phyloP scores from a whole-genome alignment of 2,797 vertebrate genomes.

The Anguilla marmorata region DNA sequence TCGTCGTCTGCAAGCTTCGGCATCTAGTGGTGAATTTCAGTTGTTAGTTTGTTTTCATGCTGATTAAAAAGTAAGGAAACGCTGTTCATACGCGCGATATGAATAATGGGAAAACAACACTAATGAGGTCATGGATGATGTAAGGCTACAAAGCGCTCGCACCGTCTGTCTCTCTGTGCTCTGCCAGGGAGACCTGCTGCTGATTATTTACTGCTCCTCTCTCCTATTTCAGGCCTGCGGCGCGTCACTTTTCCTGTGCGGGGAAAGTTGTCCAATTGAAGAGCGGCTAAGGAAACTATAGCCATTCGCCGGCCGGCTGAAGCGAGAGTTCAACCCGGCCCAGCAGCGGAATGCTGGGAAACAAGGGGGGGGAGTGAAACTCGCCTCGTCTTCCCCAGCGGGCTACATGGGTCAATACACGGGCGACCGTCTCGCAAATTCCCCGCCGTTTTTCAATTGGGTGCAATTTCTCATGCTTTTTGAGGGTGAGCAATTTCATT shows the following conservation, averaged over 20 bases:
- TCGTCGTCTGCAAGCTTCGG: not conserved
- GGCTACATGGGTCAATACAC: not conserved
- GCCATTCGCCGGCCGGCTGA: slow-evolving; percentile 3
- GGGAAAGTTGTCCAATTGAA: slow-evolving; percentile 16
- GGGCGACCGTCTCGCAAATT: not conserved
- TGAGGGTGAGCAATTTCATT: not conserved
- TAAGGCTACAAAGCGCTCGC: slow-evolving; percentile 69
- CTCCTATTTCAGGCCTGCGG: slow-evolving; percentile 20
- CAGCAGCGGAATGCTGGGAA: not conserved
- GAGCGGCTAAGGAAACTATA: not conserved
- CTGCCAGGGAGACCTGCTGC: slow-evolving; percentile 58
- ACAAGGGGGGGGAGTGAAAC: not conserved
- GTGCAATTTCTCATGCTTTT: not conserved
- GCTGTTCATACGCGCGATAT: slow-evolving; percentile 46
- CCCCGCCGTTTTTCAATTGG: not conserved
- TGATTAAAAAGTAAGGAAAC: slow-evolving; percentile 13
- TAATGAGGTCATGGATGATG: slow-evolving; percentile 80
- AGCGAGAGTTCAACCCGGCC: not conserved
- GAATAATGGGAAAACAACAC: slow-evolving; percentile 58
- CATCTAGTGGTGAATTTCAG: not conserved
- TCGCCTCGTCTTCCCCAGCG: not conserved
- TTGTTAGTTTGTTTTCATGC: not conserved
- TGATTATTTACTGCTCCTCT: slow-evolving; percentile 55
- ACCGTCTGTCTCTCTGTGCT: slow-evolving; percentile 63
- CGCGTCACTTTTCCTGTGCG: slow-evolving; percentile 16